A percentile compares a stretch with the other conserved stretches of the same genome.
These are phyloP conservation scores for Pelosia muscerda DNA, from an alignment of 2,888 invertebrate genomes.

Conservation along the genomic window DNA sequence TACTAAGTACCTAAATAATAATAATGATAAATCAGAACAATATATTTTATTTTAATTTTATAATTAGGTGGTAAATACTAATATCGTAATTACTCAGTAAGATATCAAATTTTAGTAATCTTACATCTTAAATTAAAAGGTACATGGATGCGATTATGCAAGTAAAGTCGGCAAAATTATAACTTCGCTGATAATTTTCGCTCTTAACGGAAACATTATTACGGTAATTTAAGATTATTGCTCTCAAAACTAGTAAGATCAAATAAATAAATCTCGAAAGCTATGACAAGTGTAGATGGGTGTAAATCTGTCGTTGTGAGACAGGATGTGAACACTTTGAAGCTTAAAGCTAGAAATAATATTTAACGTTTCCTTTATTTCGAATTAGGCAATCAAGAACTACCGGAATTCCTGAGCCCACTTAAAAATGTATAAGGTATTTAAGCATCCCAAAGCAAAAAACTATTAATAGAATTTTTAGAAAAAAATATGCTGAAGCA, in stretches of 20 bases:
- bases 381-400: neutral
- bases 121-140: neutral
- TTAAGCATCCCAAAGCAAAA: neutral
- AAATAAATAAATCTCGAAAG: constrained; percentile 23
- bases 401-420: neutral
- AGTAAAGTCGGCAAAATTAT: neutral
- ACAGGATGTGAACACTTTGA: constrained; percentile 43
- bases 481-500: neutral
- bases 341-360: constrained; percentile 18
- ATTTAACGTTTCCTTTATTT: constrained; percentile 33
- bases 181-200: neutral
- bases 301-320: constrained; percentile 43
- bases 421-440: neutral
- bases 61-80: too few relatives aligned
- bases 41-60: too few relatives aligned
- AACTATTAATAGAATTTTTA: neutral
- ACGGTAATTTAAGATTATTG: neutral
- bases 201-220: too few relatives aligned
- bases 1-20: too few relatives aligned
- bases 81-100: neutral
- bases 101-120: neutral
- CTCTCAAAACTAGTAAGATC: constrained; percentile 11
- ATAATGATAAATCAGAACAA: too few relatives aligned
- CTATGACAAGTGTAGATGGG: constrained; percentile 26
- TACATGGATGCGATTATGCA: neutral